Evolutionary conservation across 2,888 invertebrate genomes (phyloP).

Genomic region (Heliconius sara): DNA sequence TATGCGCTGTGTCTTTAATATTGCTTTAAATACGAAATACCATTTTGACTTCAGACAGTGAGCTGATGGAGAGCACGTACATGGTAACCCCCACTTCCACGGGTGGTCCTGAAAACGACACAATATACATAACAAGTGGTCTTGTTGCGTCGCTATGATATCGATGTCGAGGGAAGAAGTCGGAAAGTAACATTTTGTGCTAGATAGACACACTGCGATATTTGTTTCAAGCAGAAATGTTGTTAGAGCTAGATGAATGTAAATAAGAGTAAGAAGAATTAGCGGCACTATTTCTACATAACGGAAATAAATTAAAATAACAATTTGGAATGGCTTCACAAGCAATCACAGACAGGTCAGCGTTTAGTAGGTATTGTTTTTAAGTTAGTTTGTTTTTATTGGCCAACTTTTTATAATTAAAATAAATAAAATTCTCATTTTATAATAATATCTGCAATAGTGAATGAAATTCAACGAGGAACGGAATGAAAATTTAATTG

Average conservation of each 20-base stretch:
- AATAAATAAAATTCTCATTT: background rate
- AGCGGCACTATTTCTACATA: constrained; percentile 28
- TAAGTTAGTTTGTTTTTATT: background rate
- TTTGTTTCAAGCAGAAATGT: constrained; percentile 25
- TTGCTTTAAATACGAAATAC: constrained; percentile 75
- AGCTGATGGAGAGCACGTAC: constrained; percentile 93
- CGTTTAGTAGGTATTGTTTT: background rate
- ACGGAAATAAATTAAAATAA: constrained; percentile 17
- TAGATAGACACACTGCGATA: constrained; percentile 20
- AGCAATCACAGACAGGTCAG: constrained; percentile 6
- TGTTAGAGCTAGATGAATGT: constrained; percentile 28
- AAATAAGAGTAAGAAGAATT: constrained; percentile 24
- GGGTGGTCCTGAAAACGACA: constrained; percentile 88
- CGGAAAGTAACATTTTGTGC: constrained; percentile 16
- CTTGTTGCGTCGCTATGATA: constrained; percentile 24
- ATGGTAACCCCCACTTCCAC: constrained; percentile 93
- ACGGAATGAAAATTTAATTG: constrained; percentile 1
- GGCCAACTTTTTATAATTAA: background rate
- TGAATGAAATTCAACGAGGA: constrained; percentile 12
- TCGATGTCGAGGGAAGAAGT: constrained; percentile 13
- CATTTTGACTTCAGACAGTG: constrained; percentile 93
- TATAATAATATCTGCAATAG: background rate
- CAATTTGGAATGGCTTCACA: constrained; percentile 18
- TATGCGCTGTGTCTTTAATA: constrained; percentile 79
- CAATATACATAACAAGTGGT: constrained; percentile 60